phyloP scores from a whole-genome alignment of 2,797 vertebrate species.

The Paguma larvata region DNA sequence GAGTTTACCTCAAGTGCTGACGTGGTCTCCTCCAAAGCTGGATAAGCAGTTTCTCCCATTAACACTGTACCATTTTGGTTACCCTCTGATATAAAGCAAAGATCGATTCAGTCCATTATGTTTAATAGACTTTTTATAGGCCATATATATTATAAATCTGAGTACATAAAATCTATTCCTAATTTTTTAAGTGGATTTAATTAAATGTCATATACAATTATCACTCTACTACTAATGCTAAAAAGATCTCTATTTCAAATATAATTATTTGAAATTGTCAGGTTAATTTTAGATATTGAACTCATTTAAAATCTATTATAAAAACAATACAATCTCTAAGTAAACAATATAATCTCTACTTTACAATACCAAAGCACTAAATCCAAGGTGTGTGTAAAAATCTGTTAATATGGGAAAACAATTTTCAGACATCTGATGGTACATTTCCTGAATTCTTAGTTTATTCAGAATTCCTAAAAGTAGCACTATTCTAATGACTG shows the following conservation, averaged over 20 bases:
- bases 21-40: conserved; percentile 84
- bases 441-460: conserved; percentile 5
- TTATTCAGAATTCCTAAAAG: conserved; percentile 21
- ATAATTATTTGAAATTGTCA: conserved; percentile 40
- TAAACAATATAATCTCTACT: conserved; percentile 43
- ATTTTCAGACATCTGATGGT: neutral
- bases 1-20: conserved; percentile 88
- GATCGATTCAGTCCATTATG: conserved; percentile 37
- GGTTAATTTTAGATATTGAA: conserved; percentile 34
- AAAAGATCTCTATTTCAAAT: conserved; percentile 35
- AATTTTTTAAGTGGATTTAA: neutral
- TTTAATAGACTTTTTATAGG: neutral
- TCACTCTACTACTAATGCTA: neutral
- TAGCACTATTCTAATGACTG: neutral
- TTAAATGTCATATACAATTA: neutral
- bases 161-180: neutral
- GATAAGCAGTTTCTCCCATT: conserved; percentile 83
- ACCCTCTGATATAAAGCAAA: conserved; percentile 86
- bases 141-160: neutral
- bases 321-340: conserved; percentile 8
- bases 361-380: conserved; percentile 22
- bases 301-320: neutral
- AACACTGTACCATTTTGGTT: conserved; percentile 77
- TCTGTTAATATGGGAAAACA: neutral
- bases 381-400: neutral